phyloP scores from a whole-genome alignment of 2,113 vertebrate genomes.

The Tylochromis polylepis region DNA sequence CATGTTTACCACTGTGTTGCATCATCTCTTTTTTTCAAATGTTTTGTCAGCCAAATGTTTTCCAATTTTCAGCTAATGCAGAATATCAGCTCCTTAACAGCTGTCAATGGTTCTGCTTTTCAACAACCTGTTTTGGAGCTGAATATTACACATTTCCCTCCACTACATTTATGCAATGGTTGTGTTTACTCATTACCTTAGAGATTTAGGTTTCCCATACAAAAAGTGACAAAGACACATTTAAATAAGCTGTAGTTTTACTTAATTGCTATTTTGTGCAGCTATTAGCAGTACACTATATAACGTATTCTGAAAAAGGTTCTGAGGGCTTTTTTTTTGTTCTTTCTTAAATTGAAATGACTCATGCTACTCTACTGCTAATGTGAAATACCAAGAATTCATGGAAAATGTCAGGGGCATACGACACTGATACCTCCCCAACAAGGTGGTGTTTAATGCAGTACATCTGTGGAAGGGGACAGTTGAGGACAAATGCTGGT shows the following conservation, averaged over 20 bases:
- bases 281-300: neutral
- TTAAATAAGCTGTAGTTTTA: neutral
- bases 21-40: neutral
- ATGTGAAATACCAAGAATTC: neutral
- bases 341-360: neutral
- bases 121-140: neutral
- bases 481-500: slow-evolving; percentile 31
- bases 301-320: neutral
- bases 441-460: neutral
- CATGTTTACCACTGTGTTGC: neutral
- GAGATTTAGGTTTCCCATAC: neutral
- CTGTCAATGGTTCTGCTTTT: neutral
- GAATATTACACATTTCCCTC: neutral
- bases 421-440: neutral
- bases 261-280: neutral
- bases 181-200: neutral
- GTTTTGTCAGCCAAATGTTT: neutral
- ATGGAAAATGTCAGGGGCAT: neutral
- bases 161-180: neutral
- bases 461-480: slow-evolving; percentile 30
- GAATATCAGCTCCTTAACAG: neutral
- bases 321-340: neutral
- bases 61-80: neutral
- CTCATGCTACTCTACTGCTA: neutral
- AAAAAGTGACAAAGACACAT: neutral